phyloP scores from a whole-genome alignment of 2,113 vertebrate species.

The Otus sunia region DNA sequence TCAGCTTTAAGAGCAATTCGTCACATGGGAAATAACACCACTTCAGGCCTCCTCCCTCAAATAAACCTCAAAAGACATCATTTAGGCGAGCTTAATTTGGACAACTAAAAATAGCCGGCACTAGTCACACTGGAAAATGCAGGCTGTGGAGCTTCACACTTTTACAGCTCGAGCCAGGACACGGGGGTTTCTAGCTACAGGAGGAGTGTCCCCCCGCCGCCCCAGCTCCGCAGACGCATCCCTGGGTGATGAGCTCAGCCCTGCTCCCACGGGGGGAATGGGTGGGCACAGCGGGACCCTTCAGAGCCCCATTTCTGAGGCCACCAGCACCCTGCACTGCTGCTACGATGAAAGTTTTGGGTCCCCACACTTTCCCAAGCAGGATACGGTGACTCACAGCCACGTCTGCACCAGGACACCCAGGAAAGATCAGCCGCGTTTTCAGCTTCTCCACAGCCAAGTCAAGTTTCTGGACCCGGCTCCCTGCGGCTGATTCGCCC shows the following conservation, averaged over 20 bases:
- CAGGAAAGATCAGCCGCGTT: neutral
- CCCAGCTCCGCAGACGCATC: fast-evolving
- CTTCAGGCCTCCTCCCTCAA: slow-evolving; percentile 50
- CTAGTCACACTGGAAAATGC: slow-evolving; percentile 26
- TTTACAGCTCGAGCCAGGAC: neutral
- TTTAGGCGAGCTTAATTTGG: slow-evolving; percentile 33
- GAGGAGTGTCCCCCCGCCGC: neutral
- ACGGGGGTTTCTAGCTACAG: fast-evolving
- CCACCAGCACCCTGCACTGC: neutral
- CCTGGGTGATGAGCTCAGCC: neutral
- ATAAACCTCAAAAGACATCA: slow-evolving; percentile 56
- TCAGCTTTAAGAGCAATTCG: neutral
- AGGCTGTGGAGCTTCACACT: neutral
- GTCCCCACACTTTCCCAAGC: neutral
- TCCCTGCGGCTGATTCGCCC: neutral
- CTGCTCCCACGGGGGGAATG: fast-evolving
- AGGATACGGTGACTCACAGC: slow-evolving; percentile 33
- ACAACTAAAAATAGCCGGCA: slow-evolving; percentile 58
- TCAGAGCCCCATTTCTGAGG: neutral
- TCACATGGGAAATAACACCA: slow-evolving; percentile 42
- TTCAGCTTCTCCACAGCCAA: neutral
- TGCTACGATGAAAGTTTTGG: neutral
- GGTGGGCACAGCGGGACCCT: neutral
- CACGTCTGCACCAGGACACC: slow-evolving; percentile 29
- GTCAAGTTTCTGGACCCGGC: neutral